Base-by-base conservation (phyloP, 2,797 vertebrate species). In the Bucorvus abyssinicus region DNA sequence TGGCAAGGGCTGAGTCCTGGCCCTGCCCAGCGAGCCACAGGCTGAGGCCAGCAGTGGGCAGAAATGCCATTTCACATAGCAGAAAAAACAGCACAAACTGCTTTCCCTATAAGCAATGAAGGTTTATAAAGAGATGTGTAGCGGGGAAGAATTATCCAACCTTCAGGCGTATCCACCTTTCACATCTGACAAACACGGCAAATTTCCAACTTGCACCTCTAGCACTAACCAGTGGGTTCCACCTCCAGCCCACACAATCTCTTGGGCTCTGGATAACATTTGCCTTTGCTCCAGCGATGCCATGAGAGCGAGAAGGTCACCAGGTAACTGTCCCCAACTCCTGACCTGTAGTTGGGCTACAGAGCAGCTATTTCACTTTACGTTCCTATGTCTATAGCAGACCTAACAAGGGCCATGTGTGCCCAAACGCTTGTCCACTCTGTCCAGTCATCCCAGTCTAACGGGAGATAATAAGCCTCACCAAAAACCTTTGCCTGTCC, bases 21-120 rank as follows among this genome's bases (percentile, higher is more conserved):
- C 82, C 67, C 91, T 65, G 89, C 16, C 90, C 82, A 97, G 93
- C 69, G 87, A 68, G 77, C 42, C 18, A 12, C 61, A 8, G 59
- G 59, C n/a, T 55, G 22, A 23, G 71, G 75, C 44, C 69, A 86
- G 52, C 68, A 42, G 23, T 8, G 64, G 71, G 80, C 65, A 91
- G 34, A 90, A 87, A 94, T 78, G 71, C 90, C 95, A 92, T 90
- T 92, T 89, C 55, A 83, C 83, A 61, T 2, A 94, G 91, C 56
- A 92, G 32, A n/a, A 80, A 80, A 90, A 56, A 0, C 80, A 79
- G 32, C 59, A 45, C 40, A 84, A 47, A 0, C 7, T 7, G 4
- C 5, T 85, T 76, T 82, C 50, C 55, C 84, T 63, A 8, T 0
- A 3, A 83, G 40, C 61, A 44, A 89, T 27, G 34, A 68, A 75